phyloP scores from a whole-genome alignment of 23 tunicate genomes.

The Corella eumyota region DNA sequence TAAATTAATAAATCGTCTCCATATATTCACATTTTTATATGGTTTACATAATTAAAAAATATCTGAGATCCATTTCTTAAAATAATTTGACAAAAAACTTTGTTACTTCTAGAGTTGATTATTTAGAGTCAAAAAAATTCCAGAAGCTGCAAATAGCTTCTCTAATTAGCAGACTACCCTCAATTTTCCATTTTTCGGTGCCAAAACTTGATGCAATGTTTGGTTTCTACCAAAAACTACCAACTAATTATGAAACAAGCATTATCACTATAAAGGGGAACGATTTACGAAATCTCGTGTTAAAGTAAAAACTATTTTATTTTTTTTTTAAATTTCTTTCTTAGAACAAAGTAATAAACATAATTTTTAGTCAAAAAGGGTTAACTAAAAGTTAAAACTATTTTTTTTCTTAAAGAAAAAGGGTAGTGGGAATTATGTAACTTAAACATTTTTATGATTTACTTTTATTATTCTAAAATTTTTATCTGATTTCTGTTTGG shows the following conservation, averaged over 20 bases:
- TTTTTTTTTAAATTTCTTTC: background rate
- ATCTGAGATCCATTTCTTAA: background rate
- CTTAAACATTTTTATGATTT: too few relatives aligned
- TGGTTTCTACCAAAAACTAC: slow-evolving; percentile 64
- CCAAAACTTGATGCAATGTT: slow-evolving; percentile 49
- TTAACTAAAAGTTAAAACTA: too few relatives aligned
- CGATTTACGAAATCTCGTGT: slow-evolving; percentile 28
- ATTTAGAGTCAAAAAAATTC: slow-evolving; percentile 53
- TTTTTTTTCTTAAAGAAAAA: too few relatives aligned
- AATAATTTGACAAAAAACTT: background rate
- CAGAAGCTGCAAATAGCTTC: slow-evolving; percentile 29
- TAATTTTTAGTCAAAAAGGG: too few relatives aligned
- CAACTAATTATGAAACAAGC: slow-evolving; percentile 24
- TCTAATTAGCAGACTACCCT: slow-evolving; percentile 27
- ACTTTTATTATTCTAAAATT: too few relatives aligned
- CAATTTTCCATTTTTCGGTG: slow-evolving; percentile 21
- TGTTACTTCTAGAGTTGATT: slow-evolving; percentile 21
- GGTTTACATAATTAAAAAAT: background rate
- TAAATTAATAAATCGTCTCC: background rate
- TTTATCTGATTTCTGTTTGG: too few relatives aligned
- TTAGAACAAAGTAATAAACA: background rate
- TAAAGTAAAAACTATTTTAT: slow-evolving; percentile 26
- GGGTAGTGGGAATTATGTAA: too few relatives aligned
- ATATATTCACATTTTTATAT: background rate
- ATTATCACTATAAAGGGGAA: slow-evolving; percentile 24